Percentiles rank a stretch among this genome's conserved stretches.
phyloP scores from a whole-genome alignment of 2,113 vertebrate genomes.

The Talpa occidentalis region DNA sequence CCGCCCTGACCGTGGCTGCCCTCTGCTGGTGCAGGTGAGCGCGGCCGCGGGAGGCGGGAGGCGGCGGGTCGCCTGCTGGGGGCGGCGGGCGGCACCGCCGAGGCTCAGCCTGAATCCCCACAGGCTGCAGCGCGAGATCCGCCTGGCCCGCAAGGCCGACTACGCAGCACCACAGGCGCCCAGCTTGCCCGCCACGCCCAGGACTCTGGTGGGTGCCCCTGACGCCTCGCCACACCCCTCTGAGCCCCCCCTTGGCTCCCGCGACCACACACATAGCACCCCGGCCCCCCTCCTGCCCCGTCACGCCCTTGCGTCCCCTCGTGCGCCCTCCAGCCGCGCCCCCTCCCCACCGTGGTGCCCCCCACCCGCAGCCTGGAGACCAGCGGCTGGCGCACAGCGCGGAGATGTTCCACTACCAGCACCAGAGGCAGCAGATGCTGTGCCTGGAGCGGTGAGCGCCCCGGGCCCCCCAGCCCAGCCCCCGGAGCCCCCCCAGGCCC shows the following conservation, averaged over 20 bases:
- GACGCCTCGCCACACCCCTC: not conserved
- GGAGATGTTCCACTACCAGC: slow-evolving; percentile 98
- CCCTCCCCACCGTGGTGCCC: not conserved
- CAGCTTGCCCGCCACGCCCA: slow-evolving; percentile 85
- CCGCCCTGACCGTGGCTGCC: slow-evolving; percentile 87
- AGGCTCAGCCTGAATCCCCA: not conserved
- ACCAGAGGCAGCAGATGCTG: slow-evolving; percentile 97
- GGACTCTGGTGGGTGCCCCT: slow-evolving; percentile 86
- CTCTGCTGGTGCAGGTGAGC: slow-evolving; percentile 94
- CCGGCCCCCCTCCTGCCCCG: not conserved
- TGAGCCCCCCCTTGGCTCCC: not conserved
- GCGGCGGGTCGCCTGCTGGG: fast-evolving
- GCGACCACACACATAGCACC: not conserved
- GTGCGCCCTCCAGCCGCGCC: fast-evolving
- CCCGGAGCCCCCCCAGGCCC: too few species aligned
- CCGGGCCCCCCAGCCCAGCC: not conserved
- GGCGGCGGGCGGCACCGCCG: fast-evolving
- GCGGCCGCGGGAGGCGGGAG: fast-evolving
- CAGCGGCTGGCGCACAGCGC: slow-evolving; percentile 94
- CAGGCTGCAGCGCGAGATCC: slow-evolving; percentile 91
- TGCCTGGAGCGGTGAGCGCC: slow-evolving; percentile 93
- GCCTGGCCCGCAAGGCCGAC: slow-evolving; percentile 90
- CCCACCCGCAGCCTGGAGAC: slow-evolving; percentile 89
- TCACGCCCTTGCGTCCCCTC: too few species aligned
- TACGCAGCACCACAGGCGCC: slow-evolving; percentile 84